Evolutionary conservation across 1,140 invertebrate genomes (phyloP).

Genomic region (Telenomus remus): DNA sequence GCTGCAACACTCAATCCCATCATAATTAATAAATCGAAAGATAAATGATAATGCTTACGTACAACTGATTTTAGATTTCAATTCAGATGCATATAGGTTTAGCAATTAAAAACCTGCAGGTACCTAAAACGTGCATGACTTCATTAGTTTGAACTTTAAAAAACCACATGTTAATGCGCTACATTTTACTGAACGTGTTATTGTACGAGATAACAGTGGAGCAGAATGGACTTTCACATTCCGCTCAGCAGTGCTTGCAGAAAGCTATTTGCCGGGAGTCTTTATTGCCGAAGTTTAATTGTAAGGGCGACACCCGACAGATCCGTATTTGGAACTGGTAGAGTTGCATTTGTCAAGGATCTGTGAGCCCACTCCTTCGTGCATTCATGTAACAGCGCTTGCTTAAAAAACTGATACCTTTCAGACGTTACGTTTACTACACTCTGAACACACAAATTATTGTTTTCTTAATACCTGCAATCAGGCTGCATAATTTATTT

Average conservation of each 20-base stretch:
- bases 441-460: background rate
- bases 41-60: too few relatives aligned
- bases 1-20: too few relatives aligned
- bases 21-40: too few relatives aligned
- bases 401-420: background rate
- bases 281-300: slow-evolving; percentile 68
- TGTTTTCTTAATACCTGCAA: too few relatives aligned
- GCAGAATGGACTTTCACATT: slow-evolving; percentile 66
- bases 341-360: slow-evolving; percentile 63
- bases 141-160: slow-evolving; percentile 42
- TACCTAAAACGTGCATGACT: slow-evolving; percentile 28
- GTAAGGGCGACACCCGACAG: slow-evolving; percentile 59
- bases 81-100: too few relatives aligned
- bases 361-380: slow-evolving; percentile 51
- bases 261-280: slow-evolving; percentile 65
- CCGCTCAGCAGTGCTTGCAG: slow-evolving; percentile 51
- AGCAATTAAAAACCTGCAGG: background rate
- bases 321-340: slow-evolving; percentile 61
- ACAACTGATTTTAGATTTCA: too few relatives aligned
- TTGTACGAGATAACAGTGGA: slow-evolving; percentile 54
- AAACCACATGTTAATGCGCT: slow-evolving; percentile 18
- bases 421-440: background rate
- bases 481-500: too few relatives aligned
- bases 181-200: slow-evolving; percentile 43
- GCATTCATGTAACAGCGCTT: slow-evolving; percentile 21